Evolutionary conservation across 2,113 vertebrate species (phyloP), one percentile per base, ranked within the genome.

Genomic region (Stigmatopora argus): DNA sequence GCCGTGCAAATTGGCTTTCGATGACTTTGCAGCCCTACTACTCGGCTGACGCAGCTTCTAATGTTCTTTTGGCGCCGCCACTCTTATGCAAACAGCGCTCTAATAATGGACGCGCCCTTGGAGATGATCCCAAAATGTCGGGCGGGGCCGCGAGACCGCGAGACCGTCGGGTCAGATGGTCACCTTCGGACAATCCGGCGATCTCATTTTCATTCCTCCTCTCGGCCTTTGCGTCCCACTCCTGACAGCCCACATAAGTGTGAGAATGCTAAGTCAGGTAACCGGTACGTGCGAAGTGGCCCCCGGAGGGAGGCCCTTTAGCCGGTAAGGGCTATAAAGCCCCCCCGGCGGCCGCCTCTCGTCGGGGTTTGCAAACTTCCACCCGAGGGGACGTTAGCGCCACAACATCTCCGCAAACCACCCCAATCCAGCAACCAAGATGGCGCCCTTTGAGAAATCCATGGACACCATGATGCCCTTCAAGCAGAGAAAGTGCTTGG

Each of bases 401-500:
- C 75, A 78, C 68, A 49, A 64, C 47, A 21, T 55, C 69, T 73
- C 69, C 53, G 14, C 68, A 72, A 78, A 71, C 81, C 12, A 1
- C 59, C 75, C 59, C 15, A 18, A 73, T 18, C 59, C 61, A 69
- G 38, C 35, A 63, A 64, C 21, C 72, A 72, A 62, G 56, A 93
- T 93, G 92, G 85, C 90, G 69, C 91, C 92, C 57, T 88, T 83
- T 56, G 88, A 91, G 78, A 89, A 88, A 82, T 91, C 90, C 56
- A 90, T 90, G 85, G 92, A 92, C 63, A 74, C 83, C 57, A 84
- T 85, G 61, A 85, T 86, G 77, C 86, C 92, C 52, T 94, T 93
- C 73, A 94, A 92, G 79, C 87, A 91, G 70, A 90, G 90, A 67
- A 93, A 92, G 80, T 88, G 90, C 13, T 89, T 92, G 0, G 91